These are phyloP conservation scores for Barnardius zonarius DNA, from an alignment of 2,113 vertebrate genomes.

Conservation along the genomic window DNA sequence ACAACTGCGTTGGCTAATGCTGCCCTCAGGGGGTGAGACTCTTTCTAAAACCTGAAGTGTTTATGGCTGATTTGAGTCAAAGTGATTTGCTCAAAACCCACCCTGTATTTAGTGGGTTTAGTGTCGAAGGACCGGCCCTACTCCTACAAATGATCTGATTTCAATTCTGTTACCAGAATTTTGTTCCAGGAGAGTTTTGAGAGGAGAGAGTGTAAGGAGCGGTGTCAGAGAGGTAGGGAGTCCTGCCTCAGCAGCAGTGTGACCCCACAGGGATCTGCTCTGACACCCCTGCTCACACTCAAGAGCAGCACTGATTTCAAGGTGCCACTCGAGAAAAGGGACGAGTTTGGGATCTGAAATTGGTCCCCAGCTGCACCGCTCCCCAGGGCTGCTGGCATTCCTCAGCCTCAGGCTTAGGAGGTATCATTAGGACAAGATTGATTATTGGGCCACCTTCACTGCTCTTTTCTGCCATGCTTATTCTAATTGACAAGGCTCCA, in stretches of 20 bases:
- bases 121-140: neutral
- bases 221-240: neutral
- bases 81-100: slow-evolving; percentile 19
- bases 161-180: neutral
- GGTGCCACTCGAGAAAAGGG: neutral
- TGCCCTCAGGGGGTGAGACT: slow-evolving; percentile 67
- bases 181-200: neutral
- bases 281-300: rapidly evolving
- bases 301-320: neutral
- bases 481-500: neutral
- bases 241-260: neutral
- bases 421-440: neutral
- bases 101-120: neutral
- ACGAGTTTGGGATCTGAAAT: neutral
- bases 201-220: neutral
- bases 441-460: neutral
- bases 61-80: slow-evolving; percentile 31
- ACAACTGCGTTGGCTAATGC: slow-evolving; percentile 52
- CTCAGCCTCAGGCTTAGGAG: neutral
- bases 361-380: neutral
- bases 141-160: neutral
- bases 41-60: slow-evolving; percentile 23
- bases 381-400: neutral
- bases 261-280: neutral
- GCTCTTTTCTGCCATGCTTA: neutral